A percentile compares a stretch with the other conserved stretches of the same genome.
Conservation (phyloP, 2,888 invertebrate species). For the Lasioglossum pauxillum region DNA sequence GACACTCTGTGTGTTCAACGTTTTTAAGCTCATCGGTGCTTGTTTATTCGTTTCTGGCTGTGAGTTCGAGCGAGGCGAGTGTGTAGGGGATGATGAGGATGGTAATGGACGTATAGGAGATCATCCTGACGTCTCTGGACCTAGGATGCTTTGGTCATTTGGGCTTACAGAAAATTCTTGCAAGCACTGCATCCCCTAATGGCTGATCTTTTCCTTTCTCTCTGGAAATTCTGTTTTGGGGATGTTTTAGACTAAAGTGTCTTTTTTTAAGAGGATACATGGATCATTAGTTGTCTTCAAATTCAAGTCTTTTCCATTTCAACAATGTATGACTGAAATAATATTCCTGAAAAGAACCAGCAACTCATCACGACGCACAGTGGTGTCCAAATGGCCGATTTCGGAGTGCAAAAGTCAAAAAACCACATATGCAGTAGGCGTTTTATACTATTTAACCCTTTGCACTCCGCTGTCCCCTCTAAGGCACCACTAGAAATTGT, state of each 20-base stretch:
- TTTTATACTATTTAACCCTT: too few relatives aligned
- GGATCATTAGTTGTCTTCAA: too few relatives aligned
- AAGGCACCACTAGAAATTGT: too few relatives aligned
- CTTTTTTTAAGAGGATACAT: background rate
- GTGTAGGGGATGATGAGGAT: background rate
- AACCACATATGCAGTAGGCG: too few relatives aligned
- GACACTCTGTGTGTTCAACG: background rate
- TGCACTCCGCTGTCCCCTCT: too few relatives aligned
- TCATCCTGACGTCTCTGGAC: background rate
- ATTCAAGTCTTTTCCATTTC: too few relatives aligned
- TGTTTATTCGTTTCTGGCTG: constrained; percentile 1
- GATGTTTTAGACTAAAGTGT: background rate
- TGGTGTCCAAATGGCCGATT: too few relatives aligned
- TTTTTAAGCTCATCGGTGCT: background rate
- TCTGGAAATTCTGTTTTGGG: background rate
- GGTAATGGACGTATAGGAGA: background rate
- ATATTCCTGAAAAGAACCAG: background rate
- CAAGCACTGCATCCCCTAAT: background rate
- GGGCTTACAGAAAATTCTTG: background rate
- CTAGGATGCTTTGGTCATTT: background rate
- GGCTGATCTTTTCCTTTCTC: too few relatives aligned
- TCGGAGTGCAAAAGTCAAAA: too few relatives aligned
- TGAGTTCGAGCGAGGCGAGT: background rate
- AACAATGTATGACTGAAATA: background rate
- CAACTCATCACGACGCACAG: background rate